phyloP scores from a whole-genome alignment of 2,888 invertebrate genomes.

The Lutraria lutraria region DNA sequence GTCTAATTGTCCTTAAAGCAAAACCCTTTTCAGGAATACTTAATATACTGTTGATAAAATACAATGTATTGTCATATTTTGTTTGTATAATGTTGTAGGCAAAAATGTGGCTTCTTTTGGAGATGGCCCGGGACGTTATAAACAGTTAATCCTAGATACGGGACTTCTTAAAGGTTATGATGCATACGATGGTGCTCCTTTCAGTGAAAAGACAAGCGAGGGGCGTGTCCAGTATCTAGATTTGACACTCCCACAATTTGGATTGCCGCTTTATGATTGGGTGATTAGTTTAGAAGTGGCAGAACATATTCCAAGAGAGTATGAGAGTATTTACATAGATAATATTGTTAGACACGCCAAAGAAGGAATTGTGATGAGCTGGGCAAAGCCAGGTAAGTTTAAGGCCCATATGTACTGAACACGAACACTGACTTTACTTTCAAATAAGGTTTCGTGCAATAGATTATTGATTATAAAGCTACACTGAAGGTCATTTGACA shows the following conservation, averaged over 20 bases:
- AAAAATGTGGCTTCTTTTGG: constrained; percentile 69
- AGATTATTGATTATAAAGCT: too few relatives aligned
- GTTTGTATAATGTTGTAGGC: constrained; percentile 42
- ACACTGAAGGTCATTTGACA: too few relatives aligned
- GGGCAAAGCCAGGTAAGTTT: constrained; percentile 62
- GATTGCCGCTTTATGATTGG: constrained; percentile 73
- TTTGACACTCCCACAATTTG: constrained; percentile 73
- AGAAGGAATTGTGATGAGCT: constrained; percentile 70
- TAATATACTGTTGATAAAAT: too few relatives aligned
- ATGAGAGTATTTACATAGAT: constrained; percentile 65
- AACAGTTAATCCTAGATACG: constrained; percentile 60
- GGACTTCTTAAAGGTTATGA: constrained; percentile 59
- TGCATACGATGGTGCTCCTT: constrained; percentile 72
- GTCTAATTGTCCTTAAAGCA: too few relatives aligned
- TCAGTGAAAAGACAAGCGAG: constrained; percentile 64
- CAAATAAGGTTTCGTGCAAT: too few relatives aligned
- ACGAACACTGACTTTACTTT: too few relatives aligned
- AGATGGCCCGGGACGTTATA: constrained; percentile 72
- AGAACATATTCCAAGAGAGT: constrained; percentile 70
- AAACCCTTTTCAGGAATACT: too few relatives aligned
- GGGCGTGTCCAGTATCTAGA: constrained; percentile 71
- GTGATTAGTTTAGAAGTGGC: constrained; percentile 73
- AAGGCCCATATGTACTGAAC: too few relatives aligned
- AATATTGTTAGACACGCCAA: constrained; percentile 70
- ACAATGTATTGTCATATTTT: too few relatives aligned